Evolutionary conservation across 1,140 invertebrate genomes (phyloP).

Genomic region (Melitaea cinxia): DNA sequence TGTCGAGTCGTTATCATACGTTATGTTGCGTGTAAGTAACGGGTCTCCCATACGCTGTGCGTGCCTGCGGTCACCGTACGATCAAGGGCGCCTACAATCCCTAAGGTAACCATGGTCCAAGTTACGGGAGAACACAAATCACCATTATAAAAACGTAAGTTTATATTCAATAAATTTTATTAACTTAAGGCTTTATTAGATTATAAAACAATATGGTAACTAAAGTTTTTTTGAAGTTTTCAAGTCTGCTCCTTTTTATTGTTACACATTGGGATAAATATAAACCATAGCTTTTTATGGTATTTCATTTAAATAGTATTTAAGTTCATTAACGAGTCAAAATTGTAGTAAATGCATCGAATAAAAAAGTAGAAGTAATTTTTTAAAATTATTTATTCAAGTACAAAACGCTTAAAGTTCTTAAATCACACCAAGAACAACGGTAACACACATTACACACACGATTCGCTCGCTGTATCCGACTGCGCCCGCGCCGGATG

Average conservation of each 20-base stretch:
- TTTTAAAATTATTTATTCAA: too few relatives aligned
- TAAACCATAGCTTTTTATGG: too few relatives aligned
- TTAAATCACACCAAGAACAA: constrained; percentile 43
- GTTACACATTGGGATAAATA: too few relatives aligned
- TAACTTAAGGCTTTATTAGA: too few relatives aligned
- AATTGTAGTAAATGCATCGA: too few relatives aligned
- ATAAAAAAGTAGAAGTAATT: too few relatives aligned
- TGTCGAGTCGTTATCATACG: background rate
- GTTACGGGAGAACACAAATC: constrained; percentile 18
- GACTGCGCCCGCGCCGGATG: constrained; percentile 47
- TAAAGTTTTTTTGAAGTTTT: too few relatives aligned
- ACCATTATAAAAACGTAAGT: background rate
- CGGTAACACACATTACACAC: constrained; percentile 52
- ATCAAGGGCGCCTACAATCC: constrained; percentile 74
- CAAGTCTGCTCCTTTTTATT: too few relatives aligned
- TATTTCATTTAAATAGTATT: too few relatives aligned
- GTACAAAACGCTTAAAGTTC: constrained; percentile 11
- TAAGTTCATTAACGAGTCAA: too few relatives aligned
- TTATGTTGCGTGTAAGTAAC: constrained; percentile 12
- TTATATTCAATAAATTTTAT: too few relatives aligned
- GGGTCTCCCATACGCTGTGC: constrained; percentile 36
- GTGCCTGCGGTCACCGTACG: constrained; percentile 54
- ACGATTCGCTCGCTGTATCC: constrained; percentile 41
- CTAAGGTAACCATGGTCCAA: constrained; percentile 42
- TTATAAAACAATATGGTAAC: too few relatives aligned